Evolutionary conservation across 2,888 invertebrate species (phyloP).

Genomic region (Pseudolycoriella hygida): DNA sequence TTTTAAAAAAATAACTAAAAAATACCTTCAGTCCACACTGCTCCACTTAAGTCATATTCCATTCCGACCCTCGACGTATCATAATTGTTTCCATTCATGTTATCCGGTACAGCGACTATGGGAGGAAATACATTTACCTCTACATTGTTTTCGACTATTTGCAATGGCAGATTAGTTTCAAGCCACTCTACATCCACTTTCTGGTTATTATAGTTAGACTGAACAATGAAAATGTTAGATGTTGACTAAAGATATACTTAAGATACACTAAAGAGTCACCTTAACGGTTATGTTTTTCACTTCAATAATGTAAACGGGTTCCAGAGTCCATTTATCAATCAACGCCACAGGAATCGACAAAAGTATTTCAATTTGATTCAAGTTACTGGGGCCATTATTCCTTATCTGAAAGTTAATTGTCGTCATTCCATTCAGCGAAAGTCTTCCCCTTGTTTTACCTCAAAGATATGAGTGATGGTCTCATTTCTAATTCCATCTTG

Average conservation of each 20-base stretch:
- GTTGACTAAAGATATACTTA: too few relatives aligned
- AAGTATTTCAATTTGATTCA: slow-evolving; percentile 21
- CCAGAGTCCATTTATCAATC: slow-evolving; percentile 17
- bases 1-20: not conserved
- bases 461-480: slow-evolving; percentile 22
- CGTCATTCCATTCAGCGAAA: too few relatives aligned
- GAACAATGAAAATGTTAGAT: too few relatives aligned
- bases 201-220: slow-evolving; percentile 15
- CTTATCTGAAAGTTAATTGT: slow-evolving; percentile 15
- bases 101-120: slow-evolving; percentile 6
- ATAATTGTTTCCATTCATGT: slow-evolving; percentile 10
- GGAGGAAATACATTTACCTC: slow-evolving; percentile 13
- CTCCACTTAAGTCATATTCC: slow-evolving; percentile 5
- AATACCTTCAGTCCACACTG: not conserved
- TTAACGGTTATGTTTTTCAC: slow-evolving; percentile 21
- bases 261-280: too few relatives aligned
- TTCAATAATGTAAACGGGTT: slow-evolving; percentile 21
- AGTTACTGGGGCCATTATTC: slow-evolving; percentile 26
- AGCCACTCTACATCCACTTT: slow-evolving; percentile 16
- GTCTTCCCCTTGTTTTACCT: slow-evolving; percentile 12
- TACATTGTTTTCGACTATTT: slow-evolving; percentile 15
- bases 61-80: slow-evolving; percentile 10
- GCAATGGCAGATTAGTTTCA: slow-evolving; percentile 3
- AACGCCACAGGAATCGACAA: slow-evolving; percentile 25
- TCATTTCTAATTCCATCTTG: slow-evolving; percentile 20